Conservation (phyloP, 2,888 invertebrate genomes). For the Tanypteryx hageni region DNA sequence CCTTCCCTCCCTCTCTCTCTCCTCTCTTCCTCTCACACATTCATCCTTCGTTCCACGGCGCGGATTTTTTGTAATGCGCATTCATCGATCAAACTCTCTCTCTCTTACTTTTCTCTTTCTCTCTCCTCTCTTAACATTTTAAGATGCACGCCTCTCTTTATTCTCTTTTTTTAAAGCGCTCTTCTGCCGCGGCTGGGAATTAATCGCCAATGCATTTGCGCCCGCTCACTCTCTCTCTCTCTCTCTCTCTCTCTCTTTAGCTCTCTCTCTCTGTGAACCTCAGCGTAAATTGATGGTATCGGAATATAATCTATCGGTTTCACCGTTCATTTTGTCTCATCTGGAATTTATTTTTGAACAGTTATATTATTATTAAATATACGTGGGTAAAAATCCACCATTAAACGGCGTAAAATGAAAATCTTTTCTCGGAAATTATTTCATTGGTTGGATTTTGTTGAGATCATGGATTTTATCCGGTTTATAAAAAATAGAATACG, state of each 20-base stretch:
- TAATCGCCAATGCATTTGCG: not conserved
- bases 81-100: not conserved
- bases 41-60: not conserved
- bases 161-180: not conserved
- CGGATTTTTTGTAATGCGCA: not conserved
- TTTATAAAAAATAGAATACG: too few relatives aligned
- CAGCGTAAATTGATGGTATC: not conserved
- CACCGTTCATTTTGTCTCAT: slow-evolving; percentile 3
- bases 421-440: too few relatives aligned
- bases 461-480: too few relatives aligned
- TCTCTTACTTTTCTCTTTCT: not conserved
- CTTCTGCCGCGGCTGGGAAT: not conserved
- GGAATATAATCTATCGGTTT: not conserved
- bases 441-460: too few relatives aligned
- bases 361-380: too few relatives aligned
- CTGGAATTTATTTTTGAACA: not conserved
- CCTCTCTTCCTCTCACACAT: not conserved
- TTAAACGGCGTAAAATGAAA: too few relatives aligned
- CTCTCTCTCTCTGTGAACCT: not conserved
- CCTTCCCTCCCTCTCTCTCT: not conserved
- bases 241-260: not conserved
- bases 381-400: too few relatives aligned
- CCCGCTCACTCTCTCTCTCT: not conserved
- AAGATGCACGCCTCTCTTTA: not conserved
- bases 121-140: not conserved